A percentile compares a stretch with the other conserved stretches of the same genome.
phyloP scores from a whole-genome alignment of 2,888 invertebrate species.

The Margaritifera margaritifera region DNA sequence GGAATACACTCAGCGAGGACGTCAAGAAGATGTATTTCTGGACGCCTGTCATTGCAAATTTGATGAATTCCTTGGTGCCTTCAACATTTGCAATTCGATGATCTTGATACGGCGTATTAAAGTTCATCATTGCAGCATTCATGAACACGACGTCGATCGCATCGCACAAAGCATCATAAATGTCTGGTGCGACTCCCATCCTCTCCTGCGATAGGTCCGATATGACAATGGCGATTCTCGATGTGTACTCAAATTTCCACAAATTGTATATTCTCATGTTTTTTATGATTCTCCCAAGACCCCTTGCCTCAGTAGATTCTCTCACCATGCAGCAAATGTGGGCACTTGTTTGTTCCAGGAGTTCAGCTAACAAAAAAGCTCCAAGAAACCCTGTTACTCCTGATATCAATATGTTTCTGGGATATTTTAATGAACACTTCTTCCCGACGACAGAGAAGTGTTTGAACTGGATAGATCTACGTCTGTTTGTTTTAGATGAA shows the following conservation, averaged over 20 bases:
- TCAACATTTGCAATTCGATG: conserved; percentile 48
- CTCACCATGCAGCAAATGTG: conserved; percentile 57
- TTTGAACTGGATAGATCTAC: conserved; percentile 35
- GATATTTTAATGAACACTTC: conserved; percentile 21
- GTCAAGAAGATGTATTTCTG: conserved; percentile 50
- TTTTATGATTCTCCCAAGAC: conserved; percentile 47
- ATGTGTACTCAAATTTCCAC: conserved; percentile 47
- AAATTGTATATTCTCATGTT: conserved; percentile 51
- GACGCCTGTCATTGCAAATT: conserved; percentile 46
- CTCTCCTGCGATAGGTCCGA: conserved; percentile 47
- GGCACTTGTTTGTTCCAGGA: conserved; percentile 46
- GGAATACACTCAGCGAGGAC: conserved; percentile 52
- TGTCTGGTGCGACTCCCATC: conserved; percentile 49
- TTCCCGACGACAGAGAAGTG: conserved; percentile 24
- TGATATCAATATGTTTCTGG: conserved; percentile 47
- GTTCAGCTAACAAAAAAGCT: conserved; percentile 45
- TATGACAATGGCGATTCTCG: conserved; percentile 46
- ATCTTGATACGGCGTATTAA: conserved; percentile 50
- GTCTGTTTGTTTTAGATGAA: conserved; percentile 26
- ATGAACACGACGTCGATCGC: conserved; percentile 49
- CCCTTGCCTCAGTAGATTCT: conserved; percentile 45
- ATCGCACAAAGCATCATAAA: conserved; percentile 42
- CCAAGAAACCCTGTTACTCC: conserved; percentile 56
- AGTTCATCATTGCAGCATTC: conserved; percentile 57
- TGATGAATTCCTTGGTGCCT: conserved; percentile 50